A percentile compares a stretch with the other conserved stretches of the same genome.
These are phyloP conservation scores for Tachina grossa DNA, from an alignment of 2,888 invertebrate genomes.

Conservation along the genomic window DNA sequence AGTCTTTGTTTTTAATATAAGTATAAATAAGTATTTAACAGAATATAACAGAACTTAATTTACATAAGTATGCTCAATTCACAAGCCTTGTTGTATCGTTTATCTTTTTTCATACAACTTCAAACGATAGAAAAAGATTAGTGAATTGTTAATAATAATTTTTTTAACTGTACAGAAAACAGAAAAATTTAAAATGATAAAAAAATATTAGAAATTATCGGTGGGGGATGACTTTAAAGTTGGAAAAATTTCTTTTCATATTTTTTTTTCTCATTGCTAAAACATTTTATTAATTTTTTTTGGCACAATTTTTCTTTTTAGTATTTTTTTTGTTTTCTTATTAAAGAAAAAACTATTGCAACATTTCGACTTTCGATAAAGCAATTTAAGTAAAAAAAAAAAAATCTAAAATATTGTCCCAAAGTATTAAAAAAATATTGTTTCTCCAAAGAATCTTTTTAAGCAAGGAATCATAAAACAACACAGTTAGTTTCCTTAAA, in stretches of 20 bases:
- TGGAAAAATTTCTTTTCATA: constrained; percentile 23
- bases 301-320: constrained; percentile 63
- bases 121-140: too few relatives aligned
- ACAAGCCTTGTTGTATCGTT: too few relatives aligned
- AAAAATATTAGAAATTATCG: constrained; percentile 66
- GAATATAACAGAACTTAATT: constrained; percentile 67
- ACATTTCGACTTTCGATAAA: constrained; percentile 17
- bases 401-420: constrained; percentile 59
- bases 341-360: constrained; percentile 27
- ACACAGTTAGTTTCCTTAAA: constrained; percentile 13
- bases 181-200: constrained; percentile 26
- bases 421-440: constrained; percentile 45
- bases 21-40: constrained; percentile 36
- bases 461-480: constrained; percentile 66
- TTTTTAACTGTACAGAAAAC: constrained; percentile 53
- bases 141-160: constrained; percentile 7
- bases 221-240: constrained; percentile 69
- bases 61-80: not conserved
- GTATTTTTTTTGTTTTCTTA: not conserved
- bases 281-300: constrained; percentile 39
- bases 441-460: constrained; percentile 68
- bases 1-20: constrained; percentile 56
- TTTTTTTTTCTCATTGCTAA: constrained; percentile 40
- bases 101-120: too few relatives aligned
- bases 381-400: constrained; percentile 23